Percentiles rank a stretch among this genome's conserved stretches.
phyloP scores from a whole-genome alignment of 2,113 vertebrate genomes.

The Mirounga angustirostris region DNA sequence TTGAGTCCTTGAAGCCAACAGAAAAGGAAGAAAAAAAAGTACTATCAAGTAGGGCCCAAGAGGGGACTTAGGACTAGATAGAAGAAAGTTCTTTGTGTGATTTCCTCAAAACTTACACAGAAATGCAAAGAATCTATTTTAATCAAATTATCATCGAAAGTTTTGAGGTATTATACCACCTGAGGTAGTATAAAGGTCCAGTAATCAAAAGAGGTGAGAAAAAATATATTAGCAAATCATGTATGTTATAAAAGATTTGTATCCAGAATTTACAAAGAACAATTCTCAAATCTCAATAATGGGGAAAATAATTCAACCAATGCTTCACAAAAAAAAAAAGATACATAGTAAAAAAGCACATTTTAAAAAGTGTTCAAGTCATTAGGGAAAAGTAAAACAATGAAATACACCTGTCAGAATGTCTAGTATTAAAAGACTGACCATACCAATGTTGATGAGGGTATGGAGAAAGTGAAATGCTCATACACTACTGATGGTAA shows the following conservation, averaged over 20 bases:
- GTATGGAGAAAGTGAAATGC: not conserved
- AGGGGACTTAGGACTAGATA: not conserved
- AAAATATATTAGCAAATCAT: not conserved
- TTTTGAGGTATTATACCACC: not conserved
- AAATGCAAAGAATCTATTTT: not conserved
- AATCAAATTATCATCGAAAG: conserved; percentile 4
- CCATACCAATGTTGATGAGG: not conserved
- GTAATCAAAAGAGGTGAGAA: not conserved
- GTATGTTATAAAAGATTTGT: not conserved
- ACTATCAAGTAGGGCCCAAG: not conserved
- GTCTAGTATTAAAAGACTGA: not conserved
- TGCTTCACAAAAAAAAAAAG: not conserved
- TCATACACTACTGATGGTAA: not conserved
- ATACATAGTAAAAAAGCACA: not conserved
- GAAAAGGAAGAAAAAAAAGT: not conserved
- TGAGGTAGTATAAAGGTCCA: not conserved
- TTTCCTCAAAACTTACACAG: not conserved
- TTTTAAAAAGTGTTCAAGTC: not conserved
- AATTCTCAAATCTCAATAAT: conserved; percentile 3
- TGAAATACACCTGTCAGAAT: not conserved
- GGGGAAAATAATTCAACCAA: not conserved
- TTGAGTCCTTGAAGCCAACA: not conserved
- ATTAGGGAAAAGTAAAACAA: not conserved
- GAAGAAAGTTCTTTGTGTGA: not conserved
- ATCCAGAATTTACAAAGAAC: not conserved